Evolutionary conservation across 2,888 invertebrate genomes (phyloP).

Genomic region (Eucera pruinosa): DNA sequence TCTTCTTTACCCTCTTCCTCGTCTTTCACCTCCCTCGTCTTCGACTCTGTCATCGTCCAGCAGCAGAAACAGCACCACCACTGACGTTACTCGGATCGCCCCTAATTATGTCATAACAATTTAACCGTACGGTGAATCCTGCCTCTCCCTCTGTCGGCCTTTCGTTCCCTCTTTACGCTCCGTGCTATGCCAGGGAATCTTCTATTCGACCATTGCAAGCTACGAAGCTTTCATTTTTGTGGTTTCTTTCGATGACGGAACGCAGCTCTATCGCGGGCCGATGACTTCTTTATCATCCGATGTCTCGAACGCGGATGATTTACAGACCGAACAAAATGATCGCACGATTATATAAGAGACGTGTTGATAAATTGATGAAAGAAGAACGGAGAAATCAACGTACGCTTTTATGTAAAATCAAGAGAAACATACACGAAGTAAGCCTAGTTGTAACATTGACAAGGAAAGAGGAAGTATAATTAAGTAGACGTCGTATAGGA

Average conservation of each 20-base stretch:
- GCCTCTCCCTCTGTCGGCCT: slow-evolving; percentile 38
- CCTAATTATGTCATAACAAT: slow-evolving; percentile 84
- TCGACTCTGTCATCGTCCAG: slow-evolving; percentile 8
- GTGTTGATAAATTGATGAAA: too few species aligned
- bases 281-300: too few species aligned
- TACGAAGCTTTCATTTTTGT: slow-evolving; percentile 33
- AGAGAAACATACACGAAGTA: too few species aligned
- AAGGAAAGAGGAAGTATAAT: too few species aligned
- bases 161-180: slow-evolving; percentile 42
- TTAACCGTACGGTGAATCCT: slow-evolving; percentile 69
- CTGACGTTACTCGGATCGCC: slow-evolving; percentile 69
- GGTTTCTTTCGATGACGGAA: slow-evolving; percentile 32
- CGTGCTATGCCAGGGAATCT: slow-evolving; percentile 16
- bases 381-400: too few species aligned
- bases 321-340: too few species aligned
- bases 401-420: too few species aligned
- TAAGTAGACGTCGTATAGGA: too few species aligned
- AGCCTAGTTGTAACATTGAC: too few species aligned
- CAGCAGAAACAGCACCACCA: slow-evolving; percentile 17
- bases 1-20: slow-evolving; percentile 38
- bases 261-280: not conserved
- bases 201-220: slow-evolving; percentile 3
- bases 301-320: too few species aligned
- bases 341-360: too few species aligned
- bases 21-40: slow-evolving; percentile 16